phyloP scores from a whole-genome alignment of 2,113 vertebrate genomes.

The Hyaena hyaena region DNA sequence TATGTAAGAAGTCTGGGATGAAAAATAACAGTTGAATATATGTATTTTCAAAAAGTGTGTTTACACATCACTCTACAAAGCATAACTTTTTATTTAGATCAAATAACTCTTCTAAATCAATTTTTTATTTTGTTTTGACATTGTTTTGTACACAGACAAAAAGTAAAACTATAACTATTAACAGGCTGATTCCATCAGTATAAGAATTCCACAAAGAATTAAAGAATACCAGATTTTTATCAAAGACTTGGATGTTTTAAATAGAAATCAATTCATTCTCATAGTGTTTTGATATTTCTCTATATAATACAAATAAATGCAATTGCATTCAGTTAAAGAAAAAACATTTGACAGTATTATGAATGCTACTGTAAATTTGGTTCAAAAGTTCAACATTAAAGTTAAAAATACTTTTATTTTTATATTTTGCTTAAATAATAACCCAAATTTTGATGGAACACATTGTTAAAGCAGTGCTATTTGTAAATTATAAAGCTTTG shows the following conservation, averaged over 20 bases:
- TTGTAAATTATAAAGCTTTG: not conserved
- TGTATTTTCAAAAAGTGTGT: not conserved
- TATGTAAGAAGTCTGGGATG: not conserved
- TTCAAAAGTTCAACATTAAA: not conserved
- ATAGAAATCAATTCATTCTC: not conserved
- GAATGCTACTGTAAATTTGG: not conserved
- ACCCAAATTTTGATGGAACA: not conserved
- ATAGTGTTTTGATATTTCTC: not conserved
- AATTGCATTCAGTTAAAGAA: not conserved
- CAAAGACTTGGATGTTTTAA: not conserved
- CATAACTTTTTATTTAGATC: not conserved
- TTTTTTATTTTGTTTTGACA: slow-evolving; percentile 6
- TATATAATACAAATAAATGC: not conserved
- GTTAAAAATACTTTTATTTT: not conserved
- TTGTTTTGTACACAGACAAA: not conserved
- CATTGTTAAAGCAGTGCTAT: not conserved
- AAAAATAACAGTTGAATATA: not conserved
- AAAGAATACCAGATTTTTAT: not conserved
- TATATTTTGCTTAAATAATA: not conserved
- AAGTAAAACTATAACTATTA: not conserved
- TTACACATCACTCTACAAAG: not conserved
- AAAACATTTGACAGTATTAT: not conserved
- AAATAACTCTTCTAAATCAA: not conserved
- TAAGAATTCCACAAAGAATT: not conserved
- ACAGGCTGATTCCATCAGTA: not conserved